These are phyloP conservation scores for Mimumesa dahlbomi DNA, from an alignment of 2,888 invertebrate genomes.

Conservation along the genomic window DNA sequence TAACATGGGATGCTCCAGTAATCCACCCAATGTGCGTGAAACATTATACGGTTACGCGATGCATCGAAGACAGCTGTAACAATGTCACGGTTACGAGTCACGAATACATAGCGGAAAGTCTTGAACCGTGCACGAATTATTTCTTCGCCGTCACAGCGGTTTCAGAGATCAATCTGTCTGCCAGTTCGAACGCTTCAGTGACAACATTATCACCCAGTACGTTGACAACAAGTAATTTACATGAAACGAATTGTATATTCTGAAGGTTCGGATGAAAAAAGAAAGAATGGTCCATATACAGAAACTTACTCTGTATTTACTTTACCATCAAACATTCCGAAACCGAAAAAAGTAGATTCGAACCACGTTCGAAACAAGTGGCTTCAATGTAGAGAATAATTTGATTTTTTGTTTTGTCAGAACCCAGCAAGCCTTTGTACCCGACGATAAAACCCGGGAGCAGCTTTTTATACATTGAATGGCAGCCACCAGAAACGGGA, in stretches of 20 bases:
- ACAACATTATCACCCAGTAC: constrained; percentile 67
- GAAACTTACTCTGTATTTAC: not conserved
- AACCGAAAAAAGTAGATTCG: not conserved
- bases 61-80: constrained; percentile 23
- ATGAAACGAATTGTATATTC: too few relatives aligned
- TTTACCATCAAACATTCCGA: not conserved
- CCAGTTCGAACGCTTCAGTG: constrained; percentile 37
- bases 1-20: constrained; percentile 48
- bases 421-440: constrained; percentile 54
- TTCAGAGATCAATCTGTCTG: constrained; percentile 22
- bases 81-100: not conserved
- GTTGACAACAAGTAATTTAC: constrained; percentile 14
- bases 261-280: too few relatives aligned
- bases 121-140: constrained; percentile 46
- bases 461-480: constrained; percentile 59
- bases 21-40: constrained; percentile 35
- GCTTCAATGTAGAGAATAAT: not conserved
- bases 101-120: constrained; percentile 25
- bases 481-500: constrained; percentile 65
- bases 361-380: not conserved
- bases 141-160: constrained; percentile 38
- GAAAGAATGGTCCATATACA: too few relatives aligned
- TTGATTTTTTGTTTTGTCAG: constrained; percentile 50
- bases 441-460: constrained; percentile 49
- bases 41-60: constrained; percentile 38